Percentiles rank a stretch among this genome's conserved stretches.
Conservation (phyloP, 2,797 vertebrate genomes). For the Peromyscus aztecus region DNA sequence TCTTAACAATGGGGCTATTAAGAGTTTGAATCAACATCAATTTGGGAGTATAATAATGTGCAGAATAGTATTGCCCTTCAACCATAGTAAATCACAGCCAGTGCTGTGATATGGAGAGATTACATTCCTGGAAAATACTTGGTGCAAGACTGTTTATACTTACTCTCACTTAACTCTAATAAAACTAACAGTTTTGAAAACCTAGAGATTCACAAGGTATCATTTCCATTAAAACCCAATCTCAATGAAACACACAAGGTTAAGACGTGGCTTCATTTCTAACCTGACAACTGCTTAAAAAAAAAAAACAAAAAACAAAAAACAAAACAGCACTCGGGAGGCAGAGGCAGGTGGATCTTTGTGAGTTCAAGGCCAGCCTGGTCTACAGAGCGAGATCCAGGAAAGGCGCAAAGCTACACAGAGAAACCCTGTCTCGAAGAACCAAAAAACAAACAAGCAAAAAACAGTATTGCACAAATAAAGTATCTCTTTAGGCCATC, state of each 20-base stretch:
- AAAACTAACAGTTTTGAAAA: slow-evolving; percentile 59
- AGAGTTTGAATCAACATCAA: not conserved
- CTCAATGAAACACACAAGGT: slow-evolving; percentile 59
- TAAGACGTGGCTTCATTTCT: slow-evolving; percentile 76
- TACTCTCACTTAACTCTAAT: slow-evolving; percentile 51
- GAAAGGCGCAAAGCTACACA: too few species aligned
- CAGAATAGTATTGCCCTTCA: not conserved
- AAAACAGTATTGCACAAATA: not conserved
- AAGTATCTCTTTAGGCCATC: slow-evolving; percentile 61
- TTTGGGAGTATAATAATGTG: slow-evolving; percentile 29
- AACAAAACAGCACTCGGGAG: too few species aligned
- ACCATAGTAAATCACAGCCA: not conserved
- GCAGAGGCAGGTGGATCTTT: too few species aligned
- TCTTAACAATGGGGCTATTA: not conserved
- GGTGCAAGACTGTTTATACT: slow-evolving; percentile 24
- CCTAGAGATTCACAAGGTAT: slow-evolving; percentile 43
- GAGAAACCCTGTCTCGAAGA: too few species aligned
- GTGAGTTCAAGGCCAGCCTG: too few species aligned
- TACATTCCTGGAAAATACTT: slow-evolving; percentile 22
- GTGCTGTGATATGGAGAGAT: not conserved
- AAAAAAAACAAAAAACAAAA: not conserved
- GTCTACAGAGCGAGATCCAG: too few species aligned
- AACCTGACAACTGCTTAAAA: slow-evolving; percentile 21
- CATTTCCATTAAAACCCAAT: slow-evolving; percentile 73
- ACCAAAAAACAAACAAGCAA: not conserved